Evolutionary conservation across 2,113 vertebrate species (phyloP).

Genomic region (Sebastes fasciatus): DNA sequence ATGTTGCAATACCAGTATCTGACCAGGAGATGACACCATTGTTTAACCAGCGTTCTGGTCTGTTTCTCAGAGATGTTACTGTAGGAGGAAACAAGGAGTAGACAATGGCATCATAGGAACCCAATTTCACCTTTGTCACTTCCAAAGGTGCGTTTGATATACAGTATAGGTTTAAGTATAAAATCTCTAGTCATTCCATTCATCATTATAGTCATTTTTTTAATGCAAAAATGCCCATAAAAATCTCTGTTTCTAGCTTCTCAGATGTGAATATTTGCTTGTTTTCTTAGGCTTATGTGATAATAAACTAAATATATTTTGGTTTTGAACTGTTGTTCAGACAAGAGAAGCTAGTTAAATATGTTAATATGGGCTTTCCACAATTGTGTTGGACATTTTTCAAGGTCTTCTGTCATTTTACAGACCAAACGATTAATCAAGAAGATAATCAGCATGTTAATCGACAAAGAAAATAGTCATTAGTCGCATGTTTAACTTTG

Average conservation of each 20-base stretch:
- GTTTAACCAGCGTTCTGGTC: not conserved
- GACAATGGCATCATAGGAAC: not conserved
- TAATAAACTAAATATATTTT: not conserved
- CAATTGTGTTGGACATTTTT: not conserved
- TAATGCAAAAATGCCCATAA: not conserved
- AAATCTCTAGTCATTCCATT: not conserved
- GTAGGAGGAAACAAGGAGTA: not conserved
- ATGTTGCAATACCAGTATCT: not conserved
- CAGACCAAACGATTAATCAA: too few species aligned
- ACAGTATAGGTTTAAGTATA: not conserved
- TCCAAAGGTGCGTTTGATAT: not conserved
- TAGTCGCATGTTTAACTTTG: too few species aligned
- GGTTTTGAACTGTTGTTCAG: not conserved
- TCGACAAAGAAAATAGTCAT: too few species aligned
- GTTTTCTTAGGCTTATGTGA: not conserved
- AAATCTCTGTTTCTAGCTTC: not conserved
- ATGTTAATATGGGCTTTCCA: not conserved
- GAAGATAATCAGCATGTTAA: too few species aligned
- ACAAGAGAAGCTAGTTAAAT: not conserved
- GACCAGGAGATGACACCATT: slow-evolving; percentile 36
- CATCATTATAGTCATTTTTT: not conserved
- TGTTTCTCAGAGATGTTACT: not conserved
- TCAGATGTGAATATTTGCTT: not conserved
- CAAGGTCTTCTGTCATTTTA: not conserved
- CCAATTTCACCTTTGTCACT: not conserved